Percentiles rank a stretch among this genome's conserved stretches.
Conservation (phyloP, 2,113 vertebrate species). For the Fukomys damarensis region DNA sequence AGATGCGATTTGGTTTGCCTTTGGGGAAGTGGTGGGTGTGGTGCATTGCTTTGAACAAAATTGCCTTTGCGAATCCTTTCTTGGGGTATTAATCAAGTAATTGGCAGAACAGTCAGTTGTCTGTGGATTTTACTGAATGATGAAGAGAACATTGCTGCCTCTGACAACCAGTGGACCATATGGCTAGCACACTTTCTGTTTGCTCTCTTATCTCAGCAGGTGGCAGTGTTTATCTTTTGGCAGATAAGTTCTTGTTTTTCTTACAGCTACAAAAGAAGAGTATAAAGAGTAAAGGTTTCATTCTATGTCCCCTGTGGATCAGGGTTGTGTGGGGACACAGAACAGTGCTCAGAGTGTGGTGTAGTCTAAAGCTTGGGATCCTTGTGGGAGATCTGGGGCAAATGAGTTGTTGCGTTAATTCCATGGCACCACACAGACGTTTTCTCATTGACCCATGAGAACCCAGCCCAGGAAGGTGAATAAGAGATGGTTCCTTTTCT, state of each 20-base stretch:
- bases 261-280: background rate
- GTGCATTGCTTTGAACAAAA: background rate
- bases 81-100: background rate
- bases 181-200: background rate
- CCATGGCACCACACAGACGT: background rate
- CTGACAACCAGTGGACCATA: background rate
- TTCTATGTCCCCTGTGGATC: background rate
- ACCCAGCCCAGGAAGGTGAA: background rate
- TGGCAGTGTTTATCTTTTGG: slow-evolving; percentile 64
- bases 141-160: background rate
- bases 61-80: background rate
- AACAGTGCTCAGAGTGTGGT: background rate
- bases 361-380: background rate
- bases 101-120: background rate
- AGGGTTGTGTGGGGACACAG: background rate
- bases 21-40: background rate
- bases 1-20: background rate
- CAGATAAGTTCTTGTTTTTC: background rate
- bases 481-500: background rate
- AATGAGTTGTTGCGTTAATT: slow-evolving; percentile 6
- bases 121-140: background rate
- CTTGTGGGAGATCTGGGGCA: slow-evolving; percentile 33
- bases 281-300: background rate
- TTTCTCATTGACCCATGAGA: background rate
- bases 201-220: slow-evolving; percentile 50